A percentile compares a stretch with the other conserved stretches of the same genome.
phyloP scores from a whole-genome alignment of 2,113 vertebrate genomes.

The Misgurnus mizolepis region DNA sequence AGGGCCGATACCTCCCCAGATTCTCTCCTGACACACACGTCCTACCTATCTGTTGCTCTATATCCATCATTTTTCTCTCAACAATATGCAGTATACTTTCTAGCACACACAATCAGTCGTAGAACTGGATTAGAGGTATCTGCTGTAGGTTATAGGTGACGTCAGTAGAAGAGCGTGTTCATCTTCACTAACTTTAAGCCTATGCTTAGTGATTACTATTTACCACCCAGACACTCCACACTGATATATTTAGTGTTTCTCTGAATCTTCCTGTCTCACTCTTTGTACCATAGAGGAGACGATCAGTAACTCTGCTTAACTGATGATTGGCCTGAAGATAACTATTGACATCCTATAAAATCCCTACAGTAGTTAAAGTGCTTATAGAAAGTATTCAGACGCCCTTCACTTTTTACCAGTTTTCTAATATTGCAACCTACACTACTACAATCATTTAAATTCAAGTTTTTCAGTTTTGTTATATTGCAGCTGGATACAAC shows the following conservation, averaged over 20 bases:
- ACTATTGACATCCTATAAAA: background rate
- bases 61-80: slow-evolving; percentile 32
- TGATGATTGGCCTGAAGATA: background rate
- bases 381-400: too few species aligned
- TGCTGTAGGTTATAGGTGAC: slow-evolving; percentile 55
- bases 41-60: slow-evolving; percentile 17
- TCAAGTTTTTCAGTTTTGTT: too few species aligned
- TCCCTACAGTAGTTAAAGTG: too few species aligned
- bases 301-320: background rate
- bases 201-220: slow-evolving; percentile 44
- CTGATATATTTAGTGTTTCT: background rate
- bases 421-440: too few species aligned
- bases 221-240: background rate
- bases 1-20: slow-evolving; percentile 65
- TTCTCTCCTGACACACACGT: slow-evolving; percentile 39
- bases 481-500: too few species aligned
- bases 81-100: slow-evolving; percentile 21
- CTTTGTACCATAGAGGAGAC: background rate
- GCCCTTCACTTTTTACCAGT: too few species aligned
- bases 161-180: slow-evolving; percentile 27
- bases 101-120: slow-evolving; percentile 19
- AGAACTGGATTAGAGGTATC: slow-evolving; percentile 47
- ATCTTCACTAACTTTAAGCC: slow-evolving; percentile 48
- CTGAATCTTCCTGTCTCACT: background rate
- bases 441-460: too few species aligned